These are phyloP conservation scores for Fulica atra DNA, from an alignment of 2,113 vertebrate genomes.

Conservation along the genomic window DNA sequence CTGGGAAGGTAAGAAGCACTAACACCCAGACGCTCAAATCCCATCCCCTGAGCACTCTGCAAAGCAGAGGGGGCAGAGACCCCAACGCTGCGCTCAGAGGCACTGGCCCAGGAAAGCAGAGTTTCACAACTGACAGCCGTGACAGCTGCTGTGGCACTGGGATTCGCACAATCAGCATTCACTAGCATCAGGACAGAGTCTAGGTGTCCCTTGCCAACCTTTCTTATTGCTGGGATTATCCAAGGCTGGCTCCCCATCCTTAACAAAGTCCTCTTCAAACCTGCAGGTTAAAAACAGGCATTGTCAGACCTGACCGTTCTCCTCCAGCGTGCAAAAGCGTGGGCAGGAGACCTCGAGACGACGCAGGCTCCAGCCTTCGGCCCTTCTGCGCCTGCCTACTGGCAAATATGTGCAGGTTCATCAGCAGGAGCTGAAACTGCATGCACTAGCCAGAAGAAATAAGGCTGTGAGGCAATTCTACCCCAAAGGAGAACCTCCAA, in stretches of 20 bases:
- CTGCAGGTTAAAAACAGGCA: constrained; percentile 70
- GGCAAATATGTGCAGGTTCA: neutral
- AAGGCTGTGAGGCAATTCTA: constrained; percentile 40
- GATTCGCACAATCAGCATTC: neutral
- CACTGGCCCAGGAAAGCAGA: neutral
- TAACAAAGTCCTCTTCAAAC: constrained; percentile 73
- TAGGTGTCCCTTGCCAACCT: constrained; percentile 66
- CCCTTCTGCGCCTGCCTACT: neutral
- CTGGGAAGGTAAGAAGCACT: constrained; percentile 42
- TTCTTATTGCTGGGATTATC: constrained; percentile 73
- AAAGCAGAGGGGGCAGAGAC: constrained; percentile 30
- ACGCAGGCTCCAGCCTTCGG: neutral
- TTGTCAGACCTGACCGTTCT: constrained; percentile 36
- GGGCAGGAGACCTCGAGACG: neutral
- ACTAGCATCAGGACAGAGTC: constrained; percentile 39
- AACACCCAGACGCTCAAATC: constrained; percentile 10
- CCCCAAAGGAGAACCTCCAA: constrained; percentile 17
- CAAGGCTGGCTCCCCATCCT: constrained; percentile 71
- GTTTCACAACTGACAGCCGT: neutral
- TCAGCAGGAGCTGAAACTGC: constrained; percentile 24
- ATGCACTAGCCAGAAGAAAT: neutral
- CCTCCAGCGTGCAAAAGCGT: neutral
- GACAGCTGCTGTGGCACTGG: constrained; percentile 30
- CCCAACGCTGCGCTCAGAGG: neutral
- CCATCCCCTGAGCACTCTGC: constrained; percentile 43